phyloP scores from a whole-genome alignment of 2,888 invertebrate species.

The Orthonevra nobilis region DNA sequence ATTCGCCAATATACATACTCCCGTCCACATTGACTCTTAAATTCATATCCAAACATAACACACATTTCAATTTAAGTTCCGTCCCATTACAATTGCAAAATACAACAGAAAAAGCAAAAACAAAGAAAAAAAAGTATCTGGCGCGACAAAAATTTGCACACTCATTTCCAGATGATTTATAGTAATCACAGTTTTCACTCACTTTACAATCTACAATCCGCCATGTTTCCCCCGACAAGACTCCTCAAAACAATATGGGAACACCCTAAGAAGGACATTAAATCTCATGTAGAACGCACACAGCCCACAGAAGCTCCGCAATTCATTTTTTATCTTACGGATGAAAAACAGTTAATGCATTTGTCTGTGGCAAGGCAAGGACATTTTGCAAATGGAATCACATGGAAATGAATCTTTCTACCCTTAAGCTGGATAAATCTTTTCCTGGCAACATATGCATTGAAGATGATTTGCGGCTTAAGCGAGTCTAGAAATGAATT shows the following conservation, averaged over 20 bases:
- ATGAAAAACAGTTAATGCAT: slow-evolving; percentile 51
- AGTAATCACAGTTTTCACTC: slow-evolving; percentile 63
- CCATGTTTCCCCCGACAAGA: neutral
- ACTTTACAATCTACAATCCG: slow-evolving; percentile 53
- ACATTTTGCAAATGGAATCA: slow-evolving; percentile 38
- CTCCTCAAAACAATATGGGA: slow-evolving; percentile 4
- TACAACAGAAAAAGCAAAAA: neutral
- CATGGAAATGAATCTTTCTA: slow-evolving; percentile 47
- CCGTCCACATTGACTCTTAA: slow-evolving; percentile 42
- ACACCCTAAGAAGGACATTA: slow-evolving; percentile 12
- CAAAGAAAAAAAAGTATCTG: slow-evolving; percentile 8
- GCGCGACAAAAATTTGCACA: slow-evolving; percentile 56
- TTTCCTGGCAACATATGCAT: slow-evolving; percentile 13
- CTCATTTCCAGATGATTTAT: slow-evolving; percentile 62
- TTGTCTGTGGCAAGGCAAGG: slow-evolving; percentile 40
- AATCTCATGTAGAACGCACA: slow-evolving; percentile 20
- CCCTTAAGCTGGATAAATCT: slow-evolving; percentile 41
- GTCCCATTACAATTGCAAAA: neutral
- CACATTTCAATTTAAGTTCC: slow-evolving; percentile 30
- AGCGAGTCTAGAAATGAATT: too few relatives aligned
- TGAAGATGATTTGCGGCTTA: too few relatives aligned
- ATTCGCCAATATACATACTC: slow-evolving; percentile 16
- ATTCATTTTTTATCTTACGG: slow-evolving; percentile 23
- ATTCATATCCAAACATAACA: slow-evolving; percentile 33
- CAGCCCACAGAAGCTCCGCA: slow-evolving; percentile 22